Evolutionary conservation across 1,140 invertebrate species (phyloP).

Genomic region (Periplaneta americana): DNA sequence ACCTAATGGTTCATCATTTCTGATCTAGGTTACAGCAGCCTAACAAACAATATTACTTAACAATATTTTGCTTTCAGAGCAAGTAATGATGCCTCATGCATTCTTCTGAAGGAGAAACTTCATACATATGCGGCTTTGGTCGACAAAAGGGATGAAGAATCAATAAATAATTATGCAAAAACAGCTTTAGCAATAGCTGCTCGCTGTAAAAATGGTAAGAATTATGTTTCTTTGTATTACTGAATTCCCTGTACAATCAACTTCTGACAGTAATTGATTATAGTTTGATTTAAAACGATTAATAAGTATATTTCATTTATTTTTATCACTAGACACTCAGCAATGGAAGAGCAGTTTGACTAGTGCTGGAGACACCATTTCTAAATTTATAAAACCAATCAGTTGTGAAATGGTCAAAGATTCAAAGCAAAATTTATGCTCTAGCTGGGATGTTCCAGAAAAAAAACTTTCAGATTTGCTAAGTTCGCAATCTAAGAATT

Average conservation of each 20-base stretch:
- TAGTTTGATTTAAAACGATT: too few relatives aligned
- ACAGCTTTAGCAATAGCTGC: neutral
- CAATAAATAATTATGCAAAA: conserved; percentile 1
- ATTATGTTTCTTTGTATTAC: too few relatives aligned
- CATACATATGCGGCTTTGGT: neutral
- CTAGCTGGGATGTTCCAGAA: neutral
- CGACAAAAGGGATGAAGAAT: neutral
- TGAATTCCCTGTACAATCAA: too few relatives aligned
- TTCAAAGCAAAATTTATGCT: neutral
- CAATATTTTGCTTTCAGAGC: neutral
- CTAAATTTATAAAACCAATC: neutral
- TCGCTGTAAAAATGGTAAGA: conserved; percentile 1
- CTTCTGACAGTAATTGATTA: too few relatives aligned
- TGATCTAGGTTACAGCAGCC: too few relatives aligned
- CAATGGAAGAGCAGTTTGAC: neutral
- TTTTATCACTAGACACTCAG: neutral
- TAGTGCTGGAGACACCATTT: neutral
- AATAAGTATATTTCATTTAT: neutral
- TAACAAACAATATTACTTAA: too few relatives aligned
- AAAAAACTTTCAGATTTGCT: neutral
- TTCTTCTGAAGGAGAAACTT: neutral
- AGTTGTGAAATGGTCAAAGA: neutral
- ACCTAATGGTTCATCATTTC: too few relatives aligned
- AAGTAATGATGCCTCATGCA: neutral
- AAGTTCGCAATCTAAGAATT: neutral